Percentiles rank a stretch among this genome's conserved stretches.
These are phyloP conservation scores for Dasyurus viverrinus DNA, from an alignment of 2,113 vertebrate species.

Conservation along the genomic window DNA sequence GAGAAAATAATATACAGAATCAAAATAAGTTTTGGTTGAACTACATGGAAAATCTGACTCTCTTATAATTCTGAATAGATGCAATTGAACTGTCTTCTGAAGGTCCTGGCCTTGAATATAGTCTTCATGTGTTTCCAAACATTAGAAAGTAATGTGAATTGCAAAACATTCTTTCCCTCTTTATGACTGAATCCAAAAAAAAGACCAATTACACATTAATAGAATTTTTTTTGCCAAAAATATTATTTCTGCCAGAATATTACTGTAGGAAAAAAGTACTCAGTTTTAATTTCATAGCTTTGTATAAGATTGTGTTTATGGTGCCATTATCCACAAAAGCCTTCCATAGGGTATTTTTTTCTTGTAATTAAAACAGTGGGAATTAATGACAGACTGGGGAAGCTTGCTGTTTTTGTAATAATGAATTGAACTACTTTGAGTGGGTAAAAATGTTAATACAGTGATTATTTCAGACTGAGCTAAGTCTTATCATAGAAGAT, in stretches of 20 bases:
- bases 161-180: conserved; percentile 12
- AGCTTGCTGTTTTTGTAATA: conserved; percentile 78
- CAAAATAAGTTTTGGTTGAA: neutral
- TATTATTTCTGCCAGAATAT: conserved; percentile 60
- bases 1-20: conserved; percentile 4
- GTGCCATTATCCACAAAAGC: conserved; percentile 77
- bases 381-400: conserved; percentile 77
- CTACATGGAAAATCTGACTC: neutral
- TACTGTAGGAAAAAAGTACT: conserved; percentile 47
- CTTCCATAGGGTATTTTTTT: conserved; percentile 69
- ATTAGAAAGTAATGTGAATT: conserved; percentile 17
- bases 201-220: conserved; percentile 27
- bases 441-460: conserved; percentile 76
- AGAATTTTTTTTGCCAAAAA: conserved; percentile 54
- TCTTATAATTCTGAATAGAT: neutral
- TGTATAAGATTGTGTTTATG: conserved; percentile 75
- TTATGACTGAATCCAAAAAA: conserved; percentile 60
- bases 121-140: conserved; percentile 22
- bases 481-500: conserved; percentile 75
- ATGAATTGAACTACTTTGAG: conserved; percentile 78
- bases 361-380: conserved; percentile 82
- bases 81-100: conserved; percentile 2
- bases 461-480: conserved; percentile 80
- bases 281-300: conserved; percentile 68
- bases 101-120: conserved; percentile 12